These are phyloP conservation scores for Chunga burmeisteri DNA, from an alignment of 2,113 vertebrate genomes.

Conservation along the genomic window DNA sequence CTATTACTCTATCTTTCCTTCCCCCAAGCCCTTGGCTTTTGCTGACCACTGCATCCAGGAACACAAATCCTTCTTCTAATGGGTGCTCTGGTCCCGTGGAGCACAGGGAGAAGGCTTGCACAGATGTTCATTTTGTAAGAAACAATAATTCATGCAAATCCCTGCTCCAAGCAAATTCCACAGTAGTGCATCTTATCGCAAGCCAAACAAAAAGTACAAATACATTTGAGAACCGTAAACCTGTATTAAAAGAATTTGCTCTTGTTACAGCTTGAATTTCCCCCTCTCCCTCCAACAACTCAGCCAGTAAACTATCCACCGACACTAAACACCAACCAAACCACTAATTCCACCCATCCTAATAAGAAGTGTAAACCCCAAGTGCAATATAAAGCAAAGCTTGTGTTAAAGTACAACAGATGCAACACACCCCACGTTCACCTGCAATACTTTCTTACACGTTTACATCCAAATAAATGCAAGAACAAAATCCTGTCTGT, in stretches of 20 bases:
- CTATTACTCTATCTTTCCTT: background rate
- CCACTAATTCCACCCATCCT: background rate
- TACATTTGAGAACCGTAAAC: background rate
- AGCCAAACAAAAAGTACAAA: constrained; percentile 19
- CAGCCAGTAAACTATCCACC: background rate
- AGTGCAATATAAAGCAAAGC: background rate
- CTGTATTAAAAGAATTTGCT: background rate
- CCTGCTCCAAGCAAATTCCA: constrained; percentile 63
- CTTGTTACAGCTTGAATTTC: constrained; percentile 55
- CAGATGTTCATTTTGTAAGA: background rate
- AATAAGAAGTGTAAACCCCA: background rate
- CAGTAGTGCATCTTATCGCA: background rate
- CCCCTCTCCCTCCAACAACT: background rate
- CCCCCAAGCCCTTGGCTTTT: background rate
- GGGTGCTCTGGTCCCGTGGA: fast-evolving
- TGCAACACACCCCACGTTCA: background rate
- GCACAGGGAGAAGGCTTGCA: background rate
- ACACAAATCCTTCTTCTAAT: background rate
- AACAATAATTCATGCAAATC: constrained; percentile 54
- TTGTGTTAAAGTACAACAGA: fast-evolving
- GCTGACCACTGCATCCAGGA: background rate
- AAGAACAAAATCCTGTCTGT: background rate
- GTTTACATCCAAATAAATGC: fast-evolving
- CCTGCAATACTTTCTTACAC: background rate
- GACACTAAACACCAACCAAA: background rate